phyloP scores from a whole-genome alignment of 1,140 invertebrate species.

The Zaprionus taronus region DNA sequence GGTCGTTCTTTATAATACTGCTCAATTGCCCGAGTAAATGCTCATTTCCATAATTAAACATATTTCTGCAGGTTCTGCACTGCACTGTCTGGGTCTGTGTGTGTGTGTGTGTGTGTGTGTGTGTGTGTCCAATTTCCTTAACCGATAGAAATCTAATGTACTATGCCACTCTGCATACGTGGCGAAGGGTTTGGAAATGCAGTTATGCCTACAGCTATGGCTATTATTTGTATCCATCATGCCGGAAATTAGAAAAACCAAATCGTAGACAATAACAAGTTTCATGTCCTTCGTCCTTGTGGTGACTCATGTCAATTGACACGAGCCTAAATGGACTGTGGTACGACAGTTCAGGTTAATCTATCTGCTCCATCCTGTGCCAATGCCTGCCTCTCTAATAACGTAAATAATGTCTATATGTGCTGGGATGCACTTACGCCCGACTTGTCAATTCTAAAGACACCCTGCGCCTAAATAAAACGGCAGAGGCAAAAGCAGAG shows the following conservation, averaged over 20 bases:
- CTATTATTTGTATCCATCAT: constrained; percentile 44
- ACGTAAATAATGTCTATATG: constrained; percentile 39
- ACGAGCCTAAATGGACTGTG: constrained; percentile 51
- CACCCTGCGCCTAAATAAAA: background rate
- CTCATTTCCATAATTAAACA: background rate
- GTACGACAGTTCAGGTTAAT: constrained; percentile 61
- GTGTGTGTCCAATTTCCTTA: constrained; percentile 1
- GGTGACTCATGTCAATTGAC: constrained; percentile 52
- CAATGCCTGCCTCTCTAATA: constrained; percentile 16
- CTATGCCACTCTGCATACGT: too few relatives aligned
- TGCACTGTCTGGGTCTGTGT: background rate
- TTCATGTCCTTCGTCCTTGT: constrained; percentile 6
- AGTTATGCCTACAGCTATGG: constrained; percentile 25
- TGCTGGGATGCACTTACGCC: constrained; percentile 1
- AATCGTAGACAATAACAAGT: constrained; percentile 37
- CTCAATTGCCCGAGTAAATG: background rate
- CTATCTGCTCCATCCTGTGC: constrained; percentile 25
- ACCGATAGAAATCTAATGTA: background rate
- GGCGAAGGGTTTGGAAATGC: background rate
- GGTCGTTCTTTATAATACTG: background rate
- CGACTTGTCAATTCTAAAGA: constrained; percentile 29
- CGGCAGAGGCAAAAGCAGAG: constrained; percentile 22
- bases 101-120: background rate
- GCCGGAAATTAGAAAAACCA: constrained; percentile 62
- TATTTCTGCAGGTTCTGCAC: background rate